Evolutionary conservation across 2,888 invertebrate genomes (phyloP), one percentile per base, ranked within the genome.

Genomic region (Chrysomela aeneicollis): DNA sequence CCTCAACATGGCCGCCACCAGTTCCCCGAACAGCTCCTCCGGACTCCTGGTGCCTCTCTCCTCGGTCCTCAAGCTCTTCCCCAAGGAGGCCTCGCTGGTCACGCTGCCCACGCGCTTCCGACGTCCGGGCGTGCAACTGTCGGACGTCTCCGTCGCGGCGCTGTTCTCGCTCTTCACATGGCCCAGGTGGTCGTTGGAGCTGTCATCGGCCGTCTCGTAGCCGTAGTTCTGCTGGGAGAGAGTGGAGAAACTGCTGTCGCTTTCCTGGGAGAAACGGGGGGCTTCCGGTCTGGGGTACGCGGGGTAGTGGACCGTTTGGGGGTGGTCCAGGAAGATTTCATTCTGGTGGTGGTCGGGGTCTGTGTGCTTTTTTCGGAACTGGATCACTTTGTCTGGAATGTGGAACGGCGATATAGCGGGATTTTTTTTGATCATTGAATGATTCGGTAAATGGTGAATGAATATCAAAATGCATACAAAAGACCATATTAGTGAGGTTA

Each of bases 11-110:
- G 74, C 72, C 18, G 76, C 76, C 5, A 79, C 78, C 52, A 79
- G 66, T 53, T 79, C 77, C 19, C 79, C 79, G 64, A 78, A 79
- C 55, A 78, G 67, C 51, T 74, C 70, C 69, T 78, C 79, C 0
- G 78, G 76, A n/a, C 66, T 71, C 66, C 75, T 75, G 6, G 51
- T 52, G 18, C 51, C 61, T 15, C 53, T 26, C 42, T 52, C 52
- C 10, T 54, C 66, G 37, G 4, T 59, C 58, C 63, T 62, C 26
- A 18, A 35, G 37, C 47, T 65, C 63, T 71, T 70, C 18, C 70
- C 71, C 6, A 42, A 49, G 9, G 66, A 59, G 30, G 46, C 53
- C 17, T 70, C 71, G 58, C 71, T 71, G 42, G 69, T 68, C 30
- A 66, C 60, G 59, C 71, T 71, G 1, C 64, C 64, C 6, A 72